Evolutionary conservation across 2,113 vertebrate genomes (phyloP).

Genomic region (Malaclemys terrapin): DNA sequence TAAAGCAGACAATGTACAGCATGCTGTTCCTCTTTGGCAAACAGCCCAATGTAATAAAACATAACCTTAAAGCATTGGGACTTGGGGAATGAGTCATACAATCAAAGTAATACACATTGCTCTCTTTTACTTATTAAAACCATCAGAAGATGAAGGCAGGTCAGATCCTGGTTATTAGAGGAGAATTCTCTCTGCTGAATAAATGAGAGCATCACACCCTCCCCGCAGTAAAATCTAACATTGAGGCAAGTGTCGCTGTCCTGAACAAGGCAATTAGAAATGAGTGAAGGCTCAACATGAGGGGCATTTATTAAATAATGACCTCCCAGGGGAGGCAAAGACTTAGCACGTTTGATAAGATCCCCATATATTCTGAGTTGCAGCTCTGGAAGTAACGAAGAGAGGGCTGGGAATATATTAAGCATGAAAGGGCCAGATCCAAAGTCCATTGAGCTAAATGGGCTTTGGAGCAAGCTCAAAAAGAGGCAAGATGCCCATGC

Average conservation of each 20-base stretch:
- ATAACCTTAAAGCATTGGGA: neutral
- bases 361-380: conserved; percentile 3
- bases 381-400: neutral
- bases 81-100: neutral
- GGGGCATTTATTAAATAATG: conserved; percentile 13
- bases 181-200: neutral
- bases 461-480: neutral
- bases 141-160: neutral
- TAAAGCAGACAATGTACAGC: neutral
- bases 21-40: neutral
- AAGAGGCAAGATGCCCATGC: neutral
- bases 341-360: conserved; percentile 2
- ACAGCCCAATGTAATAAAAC: conserved; percentile 2
- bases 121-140: conserved; percentile 22
- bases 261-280: neutral
- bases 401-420: neutral
- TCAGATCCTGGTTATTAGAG: neutral
- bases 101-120: neutral
- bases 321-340: neutral
- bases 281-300: neutral
- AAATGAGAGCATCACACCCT: neutral
- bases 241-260: neutral
- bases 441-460: neutral
- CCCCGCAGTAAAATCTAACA: neutral
- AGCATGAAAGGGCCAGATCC: neutral